phyloP scores from a whole-genome alignment of 2,113 vertebrate genomes.

The Ceyx cyanopectus region DNA sequence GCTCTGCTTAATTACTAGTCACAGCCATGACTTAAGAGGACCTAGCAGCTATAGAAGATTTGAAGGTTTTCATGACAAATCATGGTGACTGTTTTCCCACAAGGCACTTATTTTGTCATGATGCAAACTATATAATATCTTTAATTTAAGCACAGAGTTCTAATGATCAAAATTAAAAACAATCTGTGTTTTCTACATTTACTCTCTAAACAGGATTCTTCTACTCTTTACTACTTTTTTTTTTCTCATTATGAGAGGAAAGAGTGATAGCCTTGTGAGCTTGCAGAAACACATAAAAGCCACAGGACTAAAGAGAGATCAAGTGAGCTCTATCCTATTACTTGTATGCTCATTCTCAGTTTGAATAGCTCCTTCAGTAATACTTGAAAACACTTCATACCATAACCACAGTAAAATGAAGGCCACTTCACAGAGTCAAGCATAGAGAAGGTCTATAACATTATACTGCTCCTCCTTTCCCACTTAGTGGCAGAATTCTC shows the following conservation, averaged over 20 bases:
- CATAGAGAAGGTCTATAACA: background rate
- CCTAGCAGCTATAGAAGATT: background rate
- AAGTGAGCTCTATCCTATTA: background rate
- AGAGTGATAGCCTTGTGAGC: background rate
- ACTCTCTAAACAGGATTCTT: background rate
- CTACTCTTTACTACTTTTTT: background rate
- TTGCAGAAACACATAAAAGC: background rate
- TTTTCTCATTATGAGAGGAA: background rate
- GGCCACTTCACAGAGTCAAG: conserved; percentile 38
- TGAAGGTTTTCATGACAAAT: conserved; percentile 37
- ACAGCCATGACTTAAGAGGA: background rate
- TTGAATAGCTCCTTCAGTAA: conserved; percentile 13
- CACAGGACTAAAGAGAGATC: background rate
- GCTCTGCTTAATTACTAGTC: conserved; percentile 26
- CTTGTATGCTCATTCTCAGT: background rate
- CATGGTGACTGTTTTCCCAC: conserved; percentile 38
- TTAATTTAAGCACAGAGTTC: conserved; percentile 11
- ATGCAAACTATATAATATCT: background rate
- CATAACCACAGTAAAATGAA: background rate
- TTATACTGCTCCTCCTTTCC: background rate
- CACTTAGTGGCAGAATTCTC: background rate
- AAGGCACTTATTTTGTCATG: conserved; percentile 32
- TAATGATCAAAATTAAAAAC: conserved; percentile 27
- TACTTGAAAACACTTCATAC: conserved; percentile 43
- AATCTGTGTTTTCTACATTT: background rate